Evolutionary conservation across 2,888 invertebrate genomes (phyloP).

Genomic region (Pristionchus maxplancki): DNA sequence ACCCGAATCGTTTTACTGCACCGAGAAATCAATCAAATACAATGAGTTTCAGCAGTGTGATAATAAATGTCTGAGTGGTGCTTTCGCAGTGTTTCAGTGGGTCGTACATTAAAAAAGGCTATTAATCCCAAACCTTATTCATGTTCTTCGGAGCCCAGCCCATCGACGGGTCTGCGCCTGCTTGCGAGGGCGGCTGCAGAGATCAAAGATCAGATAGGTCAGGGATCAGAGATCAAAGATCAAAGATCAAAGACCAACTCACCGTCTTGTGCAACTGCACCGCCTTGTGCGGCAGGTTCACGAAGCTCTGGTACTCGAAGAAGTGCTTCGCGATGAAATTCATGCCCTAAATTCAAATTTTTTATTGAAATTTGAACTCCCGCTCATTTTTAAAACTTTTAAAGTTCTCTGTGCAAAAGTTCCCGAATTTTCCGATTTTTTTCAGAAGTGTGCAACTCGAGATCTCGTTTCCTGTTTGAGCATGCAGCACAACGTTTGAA

Average conservation of each 20-base stretch:
- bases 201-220: not conserved
- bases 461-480: slow-evolving; percentile 26
- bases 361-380: not conserved
- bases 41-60: too few relatives aligned
- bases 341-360: slow-evolving; percentile 69
- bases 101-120: not conserved
- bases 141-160: slow-evolving; percentile 76
- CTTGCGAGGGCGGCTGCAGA: slow-evolving; percentile 72
- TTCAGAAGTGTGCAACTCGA: not conserved
- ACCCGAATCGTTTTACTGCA: too few relatives aligned
- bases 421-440: not conserved
- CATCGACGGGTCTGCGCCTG: slow-evolving; percentile 74
- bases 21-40: too few relatives aligned
- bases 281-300: slow-evolving; percentile 77
- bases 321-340: slow-evolving; percentile 77
- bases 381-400: not conserved
- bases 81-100: not conserved
- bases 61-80: not conserved
- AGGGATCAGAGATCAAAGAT: slow-evolving; percentile 21
- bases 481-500: not conserved
- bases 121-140: slow-evolving; percentile 62
- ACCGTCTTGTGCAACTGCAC: slow-evolving; percentile 76
- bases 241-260: slow-evolving; percentile 51
- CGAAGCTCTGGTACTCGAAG: slow-evolving; percentile 77
- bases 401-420: not conserved